phyloP scores from a whole-genome alignment of 2,113 vertebrate species.

The Andinoacara biseriatus region DNA sequence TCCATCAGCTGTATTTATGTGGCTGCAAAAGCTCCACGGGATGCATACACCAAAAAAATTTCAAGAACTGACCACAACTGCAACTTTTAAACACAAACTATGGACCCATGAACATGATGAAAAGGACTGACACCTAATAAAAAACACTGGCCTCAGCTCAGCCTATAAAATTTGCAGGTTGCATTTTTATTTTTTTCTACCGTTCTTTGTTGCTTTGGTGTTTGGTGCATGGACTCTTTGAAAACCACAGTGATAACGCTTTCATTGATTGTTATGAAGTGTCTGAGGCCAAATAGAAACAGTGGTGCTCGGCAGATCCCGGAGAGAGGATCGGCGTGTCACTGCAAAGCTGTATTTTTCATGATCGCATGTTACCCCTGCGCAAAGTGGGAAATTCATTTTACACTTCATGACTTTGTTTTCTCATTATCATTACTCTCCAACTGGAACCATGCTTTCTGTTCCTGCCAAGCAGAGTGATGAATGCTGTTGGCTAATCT shows the following conservation, averaged over 20 bases:
- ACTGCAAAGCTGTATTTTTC: conserved; percentile 7
- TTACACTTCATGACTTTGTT: conserved; percentile 51
- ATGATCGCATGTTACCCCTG: conserved; percentile 17
- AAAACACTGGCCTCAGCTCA: background rate
- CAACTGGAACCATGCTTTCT: conserved; percentile 44
- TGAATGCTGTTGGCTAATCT: conserved; percentile 57
- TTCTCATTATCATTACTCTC: conserved; percentile 55
- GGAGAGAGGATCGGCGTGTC: background rate
- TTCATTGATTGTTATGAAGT: background rate
- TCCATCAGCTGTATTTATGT: conserved; percentile 1
- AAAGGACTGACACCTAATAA: background rate
- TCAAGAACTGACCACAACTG: background rate
- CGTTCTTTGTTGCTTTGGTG: background rate
- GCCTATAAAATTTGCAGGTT: background rate
- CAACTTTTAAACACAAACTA: background rate
- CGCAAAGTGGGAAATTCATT: conserved; percentile 46
- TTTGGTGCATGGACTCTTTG: background rate
- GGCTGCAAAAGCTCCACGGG: background rate
- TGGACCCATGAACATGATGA: background rate
- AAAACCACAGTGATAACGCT: conserved; percentile 1
- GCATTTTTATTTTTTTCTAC: background rate
- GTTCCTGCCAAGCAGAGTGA: conserved; percentile 41
- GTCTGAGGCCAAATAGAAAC: background rate
- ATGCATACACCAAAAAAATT: background rate
- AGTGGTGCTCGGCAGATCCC: background rate